Evolutionary conservation across 2,797 vertebrate genomes (phyloP), one percentile per base, ranked within the genome.

Genomic region (Tokudaia muenninki): DNA sequence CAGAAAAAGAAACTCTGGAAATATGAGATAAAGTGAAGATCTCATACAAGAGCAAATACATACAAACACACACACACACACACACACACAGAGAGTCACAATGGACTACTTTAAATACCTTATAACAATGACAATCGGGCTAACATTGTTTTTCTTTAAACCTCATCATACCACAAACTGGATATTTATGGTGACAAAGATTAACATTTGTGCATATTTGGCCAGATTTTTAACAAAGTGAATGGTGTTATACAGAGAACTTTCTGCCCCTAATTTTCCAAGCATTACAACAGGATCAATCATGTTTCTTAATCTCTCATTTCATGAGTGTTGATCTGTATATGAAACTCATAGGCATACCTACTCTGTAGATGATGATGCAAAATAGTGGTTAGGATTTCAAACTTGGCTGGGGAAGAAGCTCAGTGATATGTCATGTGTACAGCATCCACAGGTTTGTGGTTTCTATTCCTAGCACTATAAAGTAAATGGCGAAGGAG

Each of bases 111-210:
- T 82, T 84, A 70, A 41, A 77, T 90, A 89, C 10, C 3, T 65
- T 93, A 65, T 86, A 87, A 77, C n/a, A 10, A n/a, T 87, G 59
- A 93, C 92, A 95, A 93, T 88, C 67, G 87, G 19, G 13, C 44
- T 89, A 61, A 12, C 47, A 52, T 70, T 92, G 1, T 80, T 47
- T 94, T 55, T 70, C 13, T 52, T 74, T 41, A 94, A 94, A 61
- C 9, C 24, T 91, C 41, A 63, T 92, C 44, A 59, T 29, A 79
- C 10, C 10, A 82, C 44, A 94, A 9, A 37, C 78, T 29, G 26
- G 31, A 83, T 75, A 87, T 26, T 90, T 70, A 1, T 74, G 50
- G 84, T 55, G 34, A 55, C 67, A 95, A 86, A 89, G 84, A 44
- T 86, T 74, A 93, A 52, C 52, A 79, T 47, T 92, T 61, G 3